Conservation (phyloP, 2,113 vertebrate genomes). For the Phalacrocorax carbo region DNA sequence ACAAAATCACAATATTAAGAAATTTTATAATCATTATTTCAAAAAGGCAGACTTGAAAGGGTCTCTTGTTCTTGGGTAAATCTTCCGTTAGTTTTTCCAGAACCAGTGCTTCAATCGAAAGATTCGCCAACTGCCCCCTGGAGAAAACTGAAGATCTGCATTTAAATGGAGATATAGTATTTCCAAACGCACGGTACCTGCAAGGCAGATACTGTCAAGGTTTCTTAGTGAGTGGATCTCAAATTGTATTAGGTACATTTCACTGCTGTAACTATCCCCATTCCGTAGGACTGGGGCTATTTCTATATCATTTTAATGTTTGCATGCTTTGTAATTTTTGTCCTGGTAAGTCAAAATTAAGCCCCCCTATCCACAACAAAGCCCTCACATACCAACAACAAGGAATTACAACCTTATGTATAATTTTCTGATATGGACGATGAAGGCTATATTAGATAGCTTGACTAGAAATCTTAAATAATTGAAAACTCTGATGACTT, state of each 20-base stretch:
- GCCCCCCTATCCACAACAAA: slow-evolving; percentile 28
- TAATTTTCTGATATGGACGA: slow-evolving; percentile 59
- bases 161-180: slow-evolving; percentile 79
- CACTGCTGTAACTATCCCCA: slow-evolving; percentile 25
- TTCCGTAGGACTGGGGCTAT: slow-evolving; percentile 18
- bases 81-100: slow-evolving; percentile 76
- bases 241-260: slow-evolving; percentile 69
- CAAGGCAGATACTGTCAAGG: slow-evolving; percentile 75
- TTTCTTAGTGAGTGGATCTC: slow-evolving; percentile 69
- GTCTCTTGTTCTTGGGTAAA: slow-evolving; percentile 72
- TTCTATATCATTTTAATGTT: slow-evolving; percentile 44
- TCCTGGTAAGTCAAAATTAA: slow-evolving; percentile 71
- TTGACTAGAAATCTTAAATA: slow-evolving; percentile 76
- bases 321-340: slow-evolving; percentile 45
- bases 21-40: slow-evolving; percentile 69
- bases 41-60: slow-evolving; percentile 67
- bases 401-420: slow-evolving; percentile 51
- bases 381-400: slow-evolving; percentile 34
- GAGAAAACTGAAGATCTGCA: slow-evolving; percentile 79
- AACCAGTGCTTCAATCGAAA: slow-evolving; percentile 71
- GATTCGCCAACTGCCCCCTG: slow-evolving; percentile 75
- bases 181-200: slow-evolving; percentile 74
- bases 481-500: slow-evolving; percentile 78
- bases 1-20: slow-evolving; percentile 64
- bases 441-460: slow-evolving; percentile 66